Conservation (phyloP, 1,140 invertebrate genomes). For the Trigoniulus corallinus region DNA sequence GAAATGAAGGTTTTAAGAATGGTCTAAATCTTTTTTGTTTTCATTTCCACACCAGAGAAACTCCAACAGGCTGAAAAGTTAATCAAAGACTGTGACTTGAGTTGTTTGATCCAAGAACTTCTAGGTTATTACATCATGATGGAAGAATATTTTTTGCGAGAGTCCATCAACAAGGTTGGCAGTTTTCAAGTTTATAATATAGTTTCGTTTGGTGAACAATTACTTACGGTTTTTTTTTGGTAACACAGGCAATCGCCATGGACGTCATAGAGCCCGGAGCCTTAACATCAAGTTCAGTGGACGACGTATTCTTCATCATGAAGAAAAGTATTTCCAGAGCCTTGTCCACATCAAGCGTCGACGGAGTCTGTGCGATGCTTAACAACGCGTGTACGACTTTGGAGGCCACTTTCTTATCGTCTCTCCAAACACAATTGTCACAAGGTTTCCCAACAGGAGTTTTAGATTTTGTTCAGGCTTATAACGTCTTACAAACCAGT, state of each 20-base stretch:
- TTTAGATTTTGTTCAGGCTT: constrained; percentile 45
- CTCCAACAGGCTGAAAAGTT: constrained; percentile 43
- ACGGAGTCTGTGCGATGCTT: constrained; percentile 90
- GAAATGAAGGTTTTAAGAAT: too few relatives aligned
- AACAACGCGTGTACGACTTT: constrained; percentile 81
- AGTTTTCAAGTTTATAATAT: too few relatives aligned
- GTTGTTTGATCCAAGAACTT: constrained; percentile 71
- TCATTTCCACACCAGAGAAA: too few relatives aligned
- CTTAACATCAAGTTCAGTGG: constrained; percentile 79
- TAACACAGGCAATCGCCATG: constrained; percentile 68
- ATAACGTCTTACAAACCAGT: constrained; percentile 55
- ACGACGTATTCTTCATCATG: constrained; percentile 95
- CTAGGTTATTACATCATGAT: constrained; percentile 77
- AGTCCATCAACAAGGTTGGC: constrained; percentile 72
- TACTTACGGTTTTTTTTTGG: too few relatives aligned
- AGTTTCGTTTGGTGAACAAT: too few relatives aligned
- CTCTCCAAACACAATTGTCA: constrained; percentile 54
- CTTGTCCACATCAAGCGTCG: constrained; percentile 73
- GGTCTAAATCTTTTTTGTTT: too few relatives aligned
- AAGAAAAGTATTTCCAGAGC: constrained; percentile 86
- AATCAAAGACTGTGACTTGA: constrained; percentile 59
- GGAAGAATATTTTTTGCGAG: constrained; percentile 90
- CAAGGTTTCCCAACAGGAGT: constrained; percentile 75
- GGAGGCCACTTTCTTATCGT: constrained; percentile 66
- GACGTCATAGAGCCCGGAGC: constrained; percentile 50